phyloP scores from a whole-genome alignment of 2,797 vertebrate species.

The Oryzias sinensis region DNA sequence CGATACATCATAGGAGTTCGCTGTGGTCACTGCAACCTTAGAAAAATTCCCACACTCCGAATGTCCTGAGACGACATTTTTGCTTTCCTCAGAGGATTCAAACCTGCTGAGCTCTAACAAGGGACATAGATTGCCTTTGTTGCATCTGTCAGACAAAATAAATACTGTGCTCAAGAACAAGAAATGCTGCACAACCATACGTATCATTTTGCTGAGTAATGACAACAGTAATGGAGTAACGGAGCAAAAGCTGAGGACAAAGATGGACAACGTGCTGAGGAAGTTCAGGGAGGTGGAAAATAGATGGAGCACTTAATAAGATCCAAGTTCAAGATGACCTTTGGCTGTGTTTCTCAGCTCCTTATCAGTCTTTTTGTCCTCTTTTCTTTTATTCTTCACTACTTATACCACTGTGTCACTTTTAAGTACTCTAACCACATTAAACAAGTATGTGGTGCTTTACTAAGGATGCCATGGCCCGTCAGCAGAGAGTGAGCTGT shows the following conservation, averaged over 20 bases:
- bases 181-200: conserved; percentile 7
- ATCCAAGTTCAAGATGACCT: conserved; percentile 39
- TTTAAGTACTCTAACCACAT: conserved; percentile 74
- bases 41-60: conserved; percentile 1
- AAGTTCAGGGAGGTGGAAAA: conserved; percentile 12
- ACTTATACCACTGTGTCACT: conserved; percentile 39
- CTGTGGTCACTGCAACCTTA: conserved; percentile 46
- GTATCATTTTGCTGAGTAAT: conserved; percentile 18
- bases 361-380: conserved; percentile 14
- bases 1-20: conserved; percentile 55
- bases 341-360: conserved; percentile 23
- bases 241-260: conserved; percentile 19
- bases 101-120: conserved; percentile 52
- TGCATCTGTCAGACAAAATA: conserved; percentile 32
- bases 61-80: conserved; percentile 67
- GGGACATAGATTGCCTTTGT: conserved; percentile 44
- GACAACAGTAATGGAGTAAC: conserved; percentile 30
- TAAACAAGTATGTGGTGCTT: conserved; percentile 78
- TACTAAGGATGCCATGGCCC: conserved; percentile 69
- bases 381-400: conserved; percentile 9
- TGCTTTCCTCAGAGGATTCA: conserved; percentile 46
- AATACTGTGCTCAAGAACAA: conserved; percentile 15
- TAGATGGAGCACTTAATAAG: conserved; percentile 22
- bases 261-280: conserved; percentile 35
- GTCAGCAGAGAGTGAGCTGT: conserved; percentile 69